Evolutionary conservation across 2,113 vertebrate species (phyloP).

Genomic region (Acrocephalus arundinaceus): DNA sequence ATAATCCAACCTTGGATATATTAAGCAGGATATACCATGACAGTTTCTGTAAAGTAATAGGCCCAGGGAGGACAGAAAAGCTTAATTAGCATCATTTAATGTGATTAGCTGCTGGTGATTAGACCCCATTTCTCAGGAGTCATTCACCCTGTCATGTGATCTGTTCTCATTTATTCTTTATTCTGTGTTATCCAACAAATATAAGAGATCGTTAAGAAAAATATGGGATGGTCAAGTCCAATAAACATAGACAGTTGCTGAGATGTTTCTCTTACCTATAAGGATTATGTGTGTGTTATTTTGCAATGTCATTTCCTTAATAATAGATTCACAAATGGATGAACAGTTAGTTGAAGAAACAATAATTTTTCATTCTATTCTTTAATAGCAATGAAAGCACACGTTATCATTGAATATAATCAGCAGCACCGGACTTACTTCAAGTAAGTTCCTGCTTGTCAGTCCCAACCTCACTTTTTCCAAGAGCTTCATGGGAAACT

Average conservation of each 20-base stretch:
- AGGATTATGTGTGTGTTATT: not conserved
- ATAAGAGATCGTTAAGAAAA: not conserved
- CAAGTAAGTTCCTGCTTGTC: not conserved
- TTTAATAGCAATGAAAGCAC: not conserved
- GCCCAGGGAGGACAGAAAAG: not conserved
- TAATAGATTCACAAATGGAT: not conserved
- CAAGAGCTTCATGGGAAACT: not conserved
- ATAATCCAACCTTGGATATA: not conserved
- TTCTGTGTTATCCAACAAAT: not conserved
- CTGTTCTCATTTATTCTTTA: conserved; percentile 21
- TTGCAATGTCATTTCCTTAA: not conserved
- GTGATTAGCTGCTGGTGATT: not conserved
- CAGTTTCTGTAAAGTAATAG: not conserved
- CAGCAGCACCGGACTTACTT: not conserved
- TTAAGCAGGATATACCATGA: not conserved
- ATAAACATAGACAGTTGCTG: not conserved
- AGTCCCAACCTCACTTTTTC: not conserved
- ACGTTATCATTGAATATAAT: not conserved
- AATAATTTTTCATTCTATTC: not conserved
- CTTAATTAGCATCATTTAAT: not conserved
- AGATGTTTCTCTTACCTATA: not conserved
- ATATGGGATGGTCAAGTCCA: not conserved
- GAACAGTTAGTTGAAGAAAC: not conserved
- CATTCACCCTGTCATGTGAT: not conserved
- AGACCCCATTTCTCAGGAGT: not conserved